Evolutionary conservation across 1,140 invertebrate genomes (phyloP).

Genomic region (Phymorhynchus buccinoides): DNA sequence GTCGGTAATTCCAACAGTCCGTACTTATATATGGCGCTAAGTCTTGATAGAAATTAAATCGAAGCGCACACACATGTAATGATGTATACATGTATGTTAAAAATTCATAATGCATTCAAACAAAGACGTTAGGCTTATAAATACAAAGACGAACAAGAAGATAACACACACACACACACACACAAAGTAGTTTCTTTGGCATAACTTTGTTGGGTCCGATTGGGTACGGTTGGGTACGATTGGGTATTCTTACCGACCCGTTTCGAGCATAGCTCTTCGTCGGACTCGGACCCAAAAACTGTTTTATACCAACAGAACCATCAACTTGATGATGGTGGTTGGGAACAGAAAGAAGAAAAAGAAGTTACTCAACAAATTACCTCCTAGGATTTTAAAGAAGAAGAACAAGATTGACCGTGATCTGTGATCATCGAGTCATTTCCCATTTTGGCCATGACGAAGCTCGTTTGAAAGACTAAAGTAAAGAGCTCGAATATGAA

Average conservation of each 20-base stretch:
- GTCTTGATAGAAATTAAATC: not conserved
- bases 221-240: no score
- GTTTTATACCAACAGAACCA: not conserved
- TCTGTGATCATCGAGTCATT: not conserved
- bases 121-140: not conserved
- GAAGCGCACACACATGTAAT: not conserved
- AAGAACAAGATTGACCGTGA: no score
- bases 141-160: no score
- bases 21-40: not conserved
- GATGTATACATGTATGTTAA: not conserved
- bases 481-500: not conserved
- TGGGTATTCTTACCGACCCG: no score
- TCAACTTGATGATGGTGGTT: not conserved
- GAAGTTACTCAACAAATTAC: not conserved
- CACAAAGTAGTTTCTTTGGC: no score
- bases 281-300: not conserved
- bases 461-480: conserved; percentile 12
- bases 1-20: not conserved
- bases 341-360: not conserved
- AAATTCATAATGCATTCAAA: not conserved
- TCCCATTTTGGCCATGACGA: not conserved
- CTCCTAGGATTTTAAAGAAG: no score
- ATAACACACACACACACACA: no score
- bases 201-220: no score
- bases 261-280: no score